A percentile compares a stretch with the other conserved stretches of the same genome.
These are phyloP conservation scores for Pterois miles DNA, from an alignment of 2,797 vertebrate genomes.

Conservation along the genomic window DNA sequence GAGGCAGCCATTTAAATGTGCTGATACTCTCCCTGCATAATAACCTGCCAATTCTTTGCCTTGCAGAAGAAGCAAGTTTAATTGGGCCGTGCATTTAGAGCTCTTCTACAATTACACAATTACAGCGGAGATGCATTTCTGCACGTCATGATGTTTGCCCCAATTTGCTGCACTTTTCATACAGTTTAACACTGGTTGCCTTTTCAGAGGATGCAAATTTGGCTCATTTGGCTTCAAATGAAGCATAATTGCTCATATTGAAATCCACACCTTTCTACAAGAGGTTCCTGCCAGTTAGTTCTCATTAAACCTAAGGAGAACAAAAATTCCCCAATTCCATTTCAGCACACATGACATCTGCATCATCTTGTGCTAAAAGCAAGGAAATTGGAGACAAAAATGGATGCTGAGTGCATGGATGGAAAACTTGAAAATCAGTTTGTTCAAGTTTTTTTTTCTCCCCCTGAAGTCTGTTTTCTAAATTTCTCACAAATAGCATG, in stretches of 20 bases:
- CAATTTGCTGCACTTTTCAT: slow-evolving; percentile 89
- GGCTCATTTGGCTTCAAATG: slow-evolving; percentile 88
- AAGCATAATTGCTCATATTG: slow-evolving; percentile 88
- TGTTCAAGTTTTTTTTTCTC: slow-evolving; percentile 40
- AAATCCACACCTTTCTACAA: slow-evolving; percentile 88
- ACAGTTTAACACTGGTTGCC: slow-evolving; percentile 85
- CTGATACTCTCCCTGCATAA: slow-evolving; percentile 84
- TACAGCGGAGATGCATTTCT: slow-evolving; percentile 88
- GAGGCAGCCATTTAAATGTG: slow-evolving; percentile 84
- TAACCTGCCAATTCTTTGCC: slow-evolving; percentile 86
- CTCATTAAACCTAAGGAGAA: slow-evolving; percentile 84
- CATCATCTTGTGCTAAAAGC: slow-evolving; percentile 84
- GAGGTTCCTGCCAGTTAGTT: slow-evolving; percentile 88
- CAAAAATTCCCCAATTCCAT: slow-evolving; percentile 80
- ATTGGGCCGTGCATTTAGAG: slow-evolving; percentile 88
- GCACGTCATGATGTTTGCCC: slow-evolving; percentile 86
- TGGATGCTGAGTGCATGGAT: slow-evolving; percentile 73
- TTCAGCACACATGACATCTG: slow-evolving; percentile 84
- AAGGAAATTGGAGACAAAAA: slow-evolving; percentile 81
- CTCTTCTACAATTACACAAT: slow-evolving; percentile 89
- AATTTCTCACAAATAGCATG: slow-evolving; percentile 53
- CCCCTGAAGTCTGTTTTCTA: slow-evolving; percentile 47
- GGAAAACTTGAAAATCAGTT: slow-evolving; percentile 70
- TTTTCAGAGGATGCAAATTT: slow-evolving; percentile 89
- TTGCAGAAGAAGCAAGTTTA: slow-evolving; percentile 89